Conservation (phyloP, 2,888 invertebrate genomes). For the Troides helena region DNA sequence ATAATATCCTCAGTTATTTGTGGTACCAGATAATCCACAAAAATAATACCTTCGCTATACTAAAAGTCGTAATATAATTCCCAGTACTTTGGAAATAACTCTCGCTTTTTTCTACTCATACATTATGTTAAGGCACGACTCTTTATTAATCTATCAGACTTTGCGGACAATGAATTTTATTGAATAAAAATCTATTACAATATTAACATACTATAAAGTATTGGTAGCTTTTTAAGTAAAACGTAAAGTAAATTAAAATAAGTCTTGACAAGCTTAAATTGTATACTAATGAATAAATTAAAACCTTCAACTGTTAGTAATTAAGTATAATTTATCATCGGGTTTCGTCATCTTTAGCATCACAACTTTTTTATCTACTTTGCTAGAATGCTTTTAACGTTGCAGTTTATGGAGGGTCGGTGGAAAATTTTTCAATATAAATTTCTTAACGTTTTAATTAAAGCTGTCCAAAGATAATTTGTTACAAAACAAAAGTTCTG, state of each 20-base stretch:
- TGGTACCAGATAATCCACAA: too few relatives aligned
- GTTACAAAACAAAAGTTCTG: background rate
- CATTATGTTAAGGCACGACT: background rate
- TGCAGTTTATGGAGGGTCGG: constrained; percentile 4
- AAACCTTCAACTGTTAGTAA: constrained; percentile 44
- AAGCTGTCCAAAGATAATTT: constrained; percentile 9
- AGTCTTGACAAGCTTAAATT: background rate
- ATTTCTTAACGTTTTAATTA: constrained; percentile 20
- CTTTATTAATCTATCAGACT: background rate
- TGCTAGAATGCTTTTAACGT: constrained; percentile 37
- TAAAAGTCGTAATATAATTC: too few relatives aligned
- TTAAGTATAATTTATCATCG: constrained; percentile 79
- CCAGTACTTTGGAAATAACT: too few relatives aligned
- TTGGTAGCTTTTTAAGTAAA: too few relatives aligned
- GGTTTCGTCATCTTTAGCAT: constrained; percentile 71
- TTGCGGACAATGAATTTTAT: background rate
- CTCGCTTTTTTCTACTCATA: background rate
- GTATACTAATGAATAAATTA: background rate
- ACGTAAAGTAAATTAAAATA: too few relatives aligned
- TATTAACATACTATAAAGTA: too few relatives aligned
- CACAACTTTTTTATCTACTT: constrained; percentile 76
- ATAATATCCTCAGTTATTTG: too few relatives aligned
- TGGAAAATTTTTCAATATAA: constrained; percentile 6
- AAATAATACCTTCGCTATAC: too few relatives aligned
- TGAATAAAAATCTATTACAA: too few relatives aligned